phyloP scores from a whole-genome alignment of 2,797 vertebrate genomes.

The Anabacerthia variegaticeps region DNA sequence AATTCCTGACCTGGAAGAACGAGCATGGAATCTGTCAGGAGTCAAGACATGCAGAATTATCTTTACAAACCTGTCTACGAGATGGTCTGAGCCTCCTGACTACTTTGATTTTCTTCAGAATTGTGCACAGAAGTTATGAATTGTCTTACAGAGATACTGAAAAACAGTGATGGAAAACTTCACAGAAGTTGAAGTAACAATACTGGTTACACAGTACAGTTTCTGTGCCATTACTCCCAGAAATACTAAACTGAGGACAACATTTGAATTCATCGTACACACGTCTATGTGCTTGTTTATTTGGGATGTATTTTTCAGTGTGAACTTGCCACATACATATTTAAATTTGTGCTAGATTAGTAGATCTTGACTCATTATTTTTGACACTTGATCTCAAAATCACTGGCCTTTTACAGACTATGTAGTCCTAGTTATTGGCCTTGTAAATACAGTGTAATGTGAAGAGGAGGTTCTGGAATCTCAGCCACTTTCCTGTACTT shows the following conservation, averaged over 20 bases:
- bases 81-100: neutral
- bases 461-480: neutral
- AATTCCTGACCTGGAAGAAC: neutral
- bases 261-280: neutral
- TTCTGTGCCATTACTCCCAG: neutral
- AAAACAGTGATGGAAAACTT: neutral
- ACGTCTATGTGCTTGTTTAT: neutral
- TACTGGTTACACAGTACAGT: neutral
- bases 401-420: neutral
- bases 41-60: neutral
- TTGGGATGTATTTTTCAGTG: neutral
- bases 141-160: neutral
- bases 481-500: neutral
- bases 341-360: neutral
- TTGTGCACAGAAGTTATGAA: neutral
- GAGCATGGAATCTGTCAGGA: neutral
- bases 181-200: neutral
- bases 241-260: neutral
- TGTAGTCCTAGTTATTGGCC: neutral
- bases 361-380: neutral
- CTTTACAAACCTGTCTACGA: neutral
- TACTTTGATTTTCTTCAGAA: neutral
- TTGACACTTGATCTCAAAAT: neutral
- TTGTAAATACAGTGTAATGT: neutral
- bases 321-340: neutral